A percentile compares a stretch with the other conserved stretches of the same genome.
These are phyloP conservation scores for Lasioglossum vierecki DNA, from an alignment of 2,888 invertebrate genomes.

Conservation along the genomic window DNA sequence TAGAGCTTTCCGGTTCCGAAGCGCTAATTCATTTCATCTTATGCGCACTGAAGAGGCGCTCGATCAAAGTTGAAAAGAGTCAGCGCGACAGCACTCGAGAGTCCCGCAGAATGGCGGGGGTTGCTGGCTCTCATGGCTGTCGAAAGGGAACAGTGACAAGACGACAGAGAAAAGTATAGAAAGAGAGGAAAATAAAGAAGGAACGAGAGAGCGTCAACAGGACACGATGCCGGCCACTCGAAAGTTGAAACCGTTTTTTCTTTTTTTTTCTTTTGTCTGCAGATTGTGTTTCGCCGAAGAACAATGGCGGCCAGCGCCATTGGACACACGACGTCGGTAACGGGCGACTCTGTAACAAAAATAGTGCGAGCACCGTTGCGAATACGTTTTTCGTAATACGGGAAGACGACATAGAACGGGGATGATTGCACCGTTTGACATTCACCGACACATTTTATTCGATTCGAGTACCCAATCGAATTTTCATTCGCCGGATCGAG, in stretches of 20 bases:
- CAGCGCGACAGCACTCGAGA: constrained; percentile 77
- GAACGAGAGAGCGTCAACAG: constrained; percentile 9
- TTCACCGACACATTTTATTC: background rate
- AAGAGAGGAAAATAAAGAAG: background rate
- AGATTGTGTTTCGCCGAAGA: background rate
- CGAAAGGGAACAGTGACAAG: constrained; percentile 46
- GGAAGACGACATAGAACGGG: background rate
- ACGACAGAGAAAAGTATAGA: constrained; percentile 33
- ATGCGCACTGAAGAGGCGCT: constrained; percentile 81
- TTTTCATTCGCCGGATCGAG: background rate
- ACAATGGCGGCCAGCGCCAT: constrained; percentile 57
- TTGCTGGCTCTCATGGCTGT: constrained; percentile 32
- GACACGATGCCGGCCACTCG: constrained; percentile 74
- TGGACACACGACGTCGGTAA: constrained; percentile 33
- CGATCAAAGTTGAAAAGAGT: constrained; percentile 81
- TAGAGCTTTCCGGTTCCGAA: constrained; percentile 56
- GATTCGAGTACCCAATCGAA: background rate
- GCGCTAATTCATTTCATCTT: constrained; percentile 81
- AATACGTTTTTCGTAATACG: constrained; percentile 9
- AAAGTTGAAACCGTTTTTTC: constrained; percentile 79
- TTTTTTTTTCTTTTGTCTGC: constrained; percentile 31
- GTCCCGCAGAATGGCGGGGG: constrained; percentile 51
- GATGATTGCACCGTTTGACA: background rate
- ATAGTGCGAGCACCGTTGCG: constrained; percentile 13
- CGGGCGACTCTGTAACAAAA: background rate